Evolutionary conservation across 2,888 invertebrate species (phyloP).

Genomic region (Diaprepes abbreviatus): DNA sequence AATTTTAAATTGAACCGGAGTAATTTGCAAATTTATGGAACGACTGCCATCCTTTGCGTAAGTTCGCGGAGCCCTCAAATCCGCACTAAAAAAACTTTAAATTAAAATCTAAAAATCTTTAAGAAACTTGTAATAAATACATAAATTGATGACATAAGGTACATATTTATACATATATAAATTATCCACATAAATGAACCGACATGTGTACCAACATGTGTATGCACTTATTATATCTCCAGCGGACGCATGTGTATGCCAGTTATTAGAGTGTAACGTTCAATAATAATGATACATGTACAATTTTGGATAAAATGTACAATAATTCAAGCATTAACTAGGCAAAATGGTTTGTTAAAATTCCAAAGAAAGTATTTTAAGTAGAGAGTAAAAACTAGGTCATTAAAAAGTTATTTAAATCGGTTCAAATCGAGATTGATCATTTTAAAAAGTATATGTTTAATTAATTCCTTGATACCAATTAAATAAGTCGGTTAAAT

Average conservation of each 20-base stretch:
- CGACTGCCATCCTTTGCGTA: no score
- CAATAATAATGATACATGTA: constrained; percentile 1
- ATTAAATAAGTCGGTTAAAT: no score
- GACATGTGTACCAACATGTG: neutral
- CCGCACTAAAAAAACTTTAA: no score
- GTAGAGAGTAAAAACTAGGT: neutral
- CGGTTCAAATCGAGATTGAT: no score
- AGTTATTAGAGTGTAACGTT: neutral
- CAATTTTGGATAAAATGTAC: constrained; percentile 8
- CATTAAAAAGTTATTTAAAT: neutral
- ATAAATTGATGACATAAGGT: no score
- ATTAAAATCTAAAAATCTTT: no score
- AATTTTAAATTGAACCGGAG: no score
- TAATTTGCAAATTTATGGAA: no score
- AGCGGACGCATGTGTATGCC: neutral
- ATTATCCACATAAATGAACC: neutral
- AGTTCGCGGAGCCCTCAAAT: no score
- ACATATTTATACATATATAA: neutral
- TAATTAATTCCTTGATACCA: no score
- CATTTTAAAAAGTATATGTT: no score
- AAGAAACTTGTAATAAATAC: no score
- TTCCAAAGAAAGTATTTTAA: neutral
- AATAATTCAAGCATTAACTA: neutral
- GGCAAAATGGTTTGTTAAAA: neutral
- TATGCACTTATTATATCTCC: neutral